Evolutionary conservation across 1,140 invertebrate species (phyloP).

Genomic region (Zaprionus inermis): DNA sequence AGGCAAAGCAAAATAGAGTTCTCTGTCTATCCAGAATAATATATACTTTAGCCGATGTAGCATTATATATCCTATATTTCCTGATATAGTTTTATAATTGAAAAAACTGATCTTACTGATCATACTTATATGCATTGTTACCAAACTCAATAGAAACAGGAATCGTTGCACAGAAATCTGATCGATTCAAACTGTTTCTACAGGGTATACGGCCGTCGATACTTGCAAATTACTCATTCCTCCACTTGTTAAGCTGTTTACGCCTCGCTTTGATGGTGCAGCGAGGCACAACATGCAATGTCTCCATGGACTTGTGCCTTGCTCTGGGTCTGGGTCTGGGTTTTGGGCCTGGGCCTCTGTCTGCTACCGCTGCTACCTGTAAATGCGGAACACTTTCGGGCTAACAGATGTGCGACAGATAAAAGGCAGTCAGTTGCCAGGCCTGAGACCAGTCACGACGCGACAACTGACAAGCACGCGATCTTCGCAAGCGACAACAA

Average conservation of each 20-base stretch:
- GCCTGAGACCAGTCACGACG: conserved; percentile 53
- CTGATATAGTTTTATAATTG: too few species aligned
- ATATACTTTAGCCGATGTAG: background rate
- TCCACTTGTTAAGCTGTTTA: conserved; percentile 12
- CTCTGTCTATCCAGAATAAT: background rate
- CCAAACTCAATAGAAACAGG: background rate
- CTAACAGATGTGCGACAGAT: conserved; percentile 51
- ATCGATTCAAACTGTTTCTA: background rate
- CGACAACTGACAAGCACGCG: conserved; percentile 70
- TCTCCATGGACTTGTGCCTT: conserved; percentile 19
- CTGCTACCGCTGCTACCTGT: conserved; percentile 50
- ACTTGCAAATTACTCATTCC: background rate
- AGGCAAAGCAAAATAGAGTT: background rate
- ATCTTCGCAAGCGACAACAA: conserved; percentile 30
- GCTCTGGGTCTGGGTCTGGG: conserved; percentile 13
- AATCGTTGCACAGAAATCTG: accelerated
- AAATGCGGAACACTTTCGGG: conserved; percentile 52
- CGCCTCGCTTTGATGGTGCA: conserved; percentile 58
- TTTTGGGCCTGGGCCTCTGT: conserved; percentile 19
- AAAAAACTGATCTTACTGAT: too few species aligned
- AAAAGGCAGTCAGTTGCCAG: conserved; percentile 48
- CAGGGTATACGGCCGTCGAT: background rate
- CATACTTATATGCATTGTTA: too few species aligned
- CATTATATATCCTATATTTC: background rate
- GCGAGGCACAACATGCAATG: conserved; percentile 55